Percentiles rank a stretch among this genome's conserved stretches.
phyloP scores from a whole-genome alignment of 2,888 invertebrate species.

The Diplolepis rosae region DNA sequence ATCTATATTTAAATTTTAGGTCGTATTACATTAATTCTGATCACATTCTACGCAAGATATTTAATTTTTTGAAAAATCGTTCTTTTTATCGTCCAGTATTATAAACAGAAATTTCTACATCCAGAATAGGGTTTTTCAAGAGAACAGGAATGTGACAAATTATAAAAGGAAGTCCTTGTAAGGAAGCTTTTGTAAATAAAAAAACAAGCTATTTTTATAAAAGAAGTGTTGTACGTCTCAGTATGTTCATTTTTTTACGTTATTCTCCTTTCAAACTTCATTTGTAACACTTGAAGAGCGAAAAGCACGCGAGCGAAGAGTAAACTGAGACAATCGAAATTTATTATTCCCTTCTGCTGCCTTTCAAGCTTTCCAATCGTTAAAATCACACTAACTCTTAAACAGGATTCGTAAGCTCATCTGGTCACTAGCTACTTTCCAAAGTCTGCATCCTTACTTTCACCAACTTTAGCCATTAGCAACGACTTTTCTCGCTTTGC shows the following conservation, averaged over 20 bases:
- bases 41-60: constrained; percentile 6
- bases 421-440: constrained; percentile 45
- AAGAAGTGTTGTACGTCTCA: not conserved
- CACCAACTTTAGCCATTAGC: constrained; percentile 51
- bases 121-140: constrained; percentile 5
- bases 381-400: constrained; percentile 40
- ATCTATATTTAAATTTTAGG: not conserved
- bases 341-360: constrained; percentile 29
- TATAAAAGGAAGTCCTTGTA: not conserved
- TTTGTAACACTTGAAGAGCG: constrained; percentile 17
- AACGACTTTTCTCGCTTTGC: constrained; percentile 37
- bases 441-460: constrained; percentile 38
- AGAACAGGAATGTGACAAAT: not conserved
- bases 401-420: constrained; percentile 42
- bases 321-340: constrained; percentile 26
- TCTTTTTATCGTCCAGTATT: constrained; percentile 34
- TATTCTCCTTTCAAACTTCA: not conserved
- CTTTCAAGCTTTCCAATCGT: constrained; percentile 21
- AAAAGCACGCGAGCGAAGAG: not conserved
- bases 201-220: constrained; percentile 7
- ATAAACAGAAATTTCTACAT: constrained; percentile 39
- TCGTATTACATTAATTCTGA: not conserved
- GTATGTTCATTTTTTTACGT: not conserved
- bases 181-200: constrained; percentile 4
- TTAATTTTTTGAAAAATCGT: constrained; percentile 10